Conservation (phyloP, 2,888 invertebrate species). For the Hylaea fasciaria region DNA sequence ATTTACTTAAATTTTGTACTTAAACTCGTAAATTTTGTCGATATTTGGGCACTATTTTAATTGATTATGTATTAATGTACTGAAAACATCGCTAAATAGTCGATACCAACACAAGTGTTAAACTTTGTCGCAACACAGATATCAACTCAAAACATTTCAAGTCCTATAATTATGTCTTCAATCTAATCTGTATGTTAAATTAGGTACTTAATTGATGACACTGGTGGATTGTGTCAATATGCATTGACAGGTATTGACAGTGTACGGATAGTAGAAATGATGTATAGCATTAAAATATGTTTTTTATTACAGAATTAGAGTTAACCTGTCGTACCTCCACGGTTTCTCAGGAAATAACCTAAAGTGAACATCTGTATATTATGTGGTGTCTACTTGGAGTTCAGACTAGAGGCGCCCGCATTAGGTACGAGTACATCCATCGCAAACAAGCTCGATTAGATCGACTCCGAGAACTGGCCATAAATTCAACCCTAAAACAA, state of each 20-base stretch:
- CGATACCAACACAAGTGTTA: too few relatives aligned
- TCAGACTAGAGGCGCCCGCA: constrained; percentile 9
- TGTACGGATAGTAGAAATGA: constrained; percentile 17
- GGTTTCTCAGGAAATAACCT: constrained; percentile 2
- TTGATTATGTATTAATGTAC: too few relatives aligned
- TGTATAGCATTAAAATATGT: constrained; percentile 20
- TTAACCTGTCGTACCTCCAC: neutral
- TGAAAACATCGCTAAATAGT: too few relatives aligned
- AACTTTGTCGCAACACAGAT: too few relatives aligned
- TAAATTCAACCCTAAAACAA: constrained; percentile 82
- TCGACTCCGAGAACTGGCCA: constrained; percentile 75
- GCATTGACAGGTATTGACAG: constrained; percentile 13
- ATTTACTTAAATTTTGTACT: too few relatives aligned
- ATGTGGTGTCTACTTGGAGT: neutral
- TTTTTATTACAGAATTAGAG: constrained; percentile 25
- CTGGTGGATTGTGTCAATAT: constrained; percentile 17
- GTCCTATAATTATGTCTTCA: neutral
- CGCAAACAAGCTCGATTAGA: constrained; percentile 72
- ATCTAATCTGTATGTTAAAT: neutral
- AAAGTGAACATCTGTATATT: neutral
- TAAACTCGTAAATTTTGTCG: too few relatives aligned
- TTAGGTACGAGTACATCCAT: constrained; percentile 48
- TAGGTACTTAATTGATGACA: neutral
- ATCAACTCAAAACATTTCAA: neutral
- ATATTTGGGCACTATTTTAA: too few relatives aligned